Evolutionary conservation across 2,888 invertebrate species (phyloP), one percentile per base, ranked within the genome.

Genomic region (Zhuqinia jingwanae): DNA sequence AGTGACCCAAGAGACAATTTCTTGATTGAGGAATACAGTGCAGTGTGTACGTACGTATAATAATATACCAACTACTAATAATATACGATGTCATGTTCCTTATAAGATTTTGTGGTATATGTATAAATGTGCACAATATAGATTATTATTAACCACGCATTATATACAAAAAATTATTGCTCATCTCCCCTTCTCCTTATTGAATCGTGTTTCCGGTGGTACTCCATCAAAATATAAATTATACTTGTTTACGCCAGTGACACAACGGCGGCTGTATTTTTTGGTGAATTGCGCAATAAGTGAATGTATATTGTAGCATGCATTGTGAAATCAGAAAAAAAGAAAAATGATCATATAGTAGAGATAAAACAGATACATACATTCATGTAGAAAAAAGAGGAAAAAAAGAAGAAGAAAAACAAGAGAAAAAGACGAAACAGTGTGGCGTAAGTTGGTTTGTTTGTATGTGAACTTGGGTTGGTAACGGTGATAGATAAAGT

Each of bases 1-100:
- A 53, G 45, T 73, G 81, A 70, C 81, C 70, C 81, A 56, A 58
- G 81, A 81, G 81, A 81, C 56, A 73, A 30, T 27, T 68, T 20
- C 50, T 65, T 79, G 65, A 79, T 79, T 68, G 65, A 36, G 53
- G 36, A 45, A 6, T 45, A n/a, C n/a, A n/a, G 50, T 58, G 58
- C 58, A n/a, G 58, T 58, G 58, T 58, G 15, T 5, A 10, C 6
- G 20, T 58, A 13, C 22, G 58, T 58, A 22, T n/a, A n/a, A n/a
- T n/a, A n/a, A n/a, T n/a, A n/a, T n/a, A n/a, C 20, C 58, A n/a
- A n/a, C 22, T 22, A 22, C 2, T 58, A 22, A 22, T 58, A 11
- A 6, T 22, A 5, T 58, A n/a, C 13, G 58, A 22, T 6, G 22
- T 22, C 5, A 60, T 60, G 25, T 30, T 13, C 5, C 17, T 17